phyloP scores from a whole-genome alignment of 2,113 vertebrate genomes.

The Nicator chloris region DNA sequence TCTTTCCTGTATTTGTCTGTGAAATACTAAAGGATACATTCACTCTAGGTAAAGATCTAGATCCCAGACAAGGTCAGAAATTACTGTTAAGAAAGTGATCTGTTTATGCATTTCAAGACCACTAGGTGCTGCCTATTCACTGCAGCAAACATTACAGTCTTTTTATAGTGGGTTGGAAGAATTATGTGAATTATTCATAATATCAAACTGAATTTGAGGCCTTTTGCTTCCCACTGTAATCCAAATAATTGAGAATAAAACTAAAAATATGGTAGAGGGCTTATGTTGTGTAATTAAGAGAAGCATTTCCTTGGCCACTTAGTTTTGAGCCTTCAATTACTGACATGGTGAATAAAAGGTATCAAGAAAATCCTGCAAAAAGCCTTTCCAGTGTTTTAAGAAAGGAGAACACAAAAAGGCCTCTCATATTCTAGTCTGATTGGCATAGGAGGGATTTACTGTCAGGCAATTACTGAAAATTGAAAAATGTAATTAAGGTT shows the following conservation, averaged over 20 bases:
- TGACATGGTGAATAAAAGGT: neutral
- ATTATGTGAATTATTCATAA: neutral
- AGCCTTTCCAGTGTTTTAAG: neutral
- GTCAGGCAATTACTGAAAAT: neutral
- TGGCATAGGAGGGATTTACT: constrained; percentile 10
- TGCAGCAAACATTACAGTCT: neutral
- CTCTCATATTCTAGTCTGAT: neutral
- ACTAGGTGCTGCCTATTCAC: constrained; percentile 42
- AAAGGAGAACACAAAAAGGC: neutral
- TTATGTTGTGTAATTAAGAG: neutral
- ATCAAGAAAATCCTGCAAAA: constrained; percentile 22
- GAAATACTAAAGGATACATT: neutral
- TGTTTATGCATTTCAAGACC: neutral
- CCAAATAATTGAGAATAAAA: neutral
- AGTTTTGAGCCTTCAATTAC: neutral
- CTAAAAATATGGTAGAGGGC: neutral
- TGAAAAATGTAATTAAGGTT: constrained; percentile 48
- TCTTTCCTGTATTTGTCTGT: neutral
- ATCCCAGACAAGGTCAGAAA: neutral
- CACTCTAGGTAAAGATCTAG: neutral
- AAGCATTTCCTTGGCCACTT: neutral
- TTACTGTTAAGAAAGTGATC: neutral
- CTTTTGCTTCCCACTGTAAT: neutral
- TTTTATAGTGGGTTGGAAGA: neutral
- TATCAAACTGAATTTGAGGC: neutral